These are phyloP conservation scores for Spilosoma lubricipeda DNA, from an alignment of 2,888 invertebrate genomes.

Conservation along the genomic window DNA sequence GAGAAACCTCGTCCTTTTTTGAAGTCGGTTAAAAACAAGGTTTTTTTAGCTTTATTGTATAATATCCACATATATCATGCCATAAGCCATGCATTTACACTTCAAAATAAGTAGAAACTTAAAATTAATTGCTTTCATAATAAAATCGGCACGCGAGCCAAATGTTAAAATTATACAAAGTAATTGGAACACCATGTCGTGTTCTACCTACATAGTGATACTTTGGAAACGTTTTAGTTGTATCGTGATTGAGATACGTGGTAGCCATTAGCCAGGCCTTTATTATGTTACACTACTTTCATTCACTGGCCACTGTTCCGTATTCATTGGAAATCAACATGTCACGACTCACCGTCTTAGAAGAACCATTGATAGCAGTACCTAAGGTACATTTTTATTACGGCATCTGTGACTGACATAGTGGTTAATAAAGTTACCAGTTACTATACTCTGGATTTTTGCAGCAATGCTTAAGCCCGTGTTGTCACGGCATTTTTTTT, in stretches of 20 bases:
- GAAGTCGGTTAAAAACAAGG: too few relatives aligned
- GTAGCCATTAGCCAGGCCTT: not conserved
- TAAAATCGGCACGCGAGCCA: slow-evolving; percentile 37
- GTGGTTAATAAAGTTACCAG: too few relatives aligned
- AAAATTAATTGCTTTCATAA: slow-evolving; percentile 18
- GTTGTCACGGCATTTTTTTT: too few relatives aligned
- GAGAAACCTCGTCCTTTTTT: too few relatives aligned
- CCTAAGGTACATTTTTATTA: too few relatives aligned
- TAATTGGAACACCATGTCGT: slow-evolving; percentile 44
- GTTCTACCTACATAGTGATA: slow-evolving; percentile 38
- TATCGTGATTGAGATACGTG: slow-evolving; percentile 2
- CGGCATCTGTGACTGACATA: too few relatives aligned
- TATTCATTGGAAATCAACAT: not conserved
- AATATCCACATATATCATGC: not conserved
- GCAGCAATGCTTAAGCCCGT: too few relatives aligned
- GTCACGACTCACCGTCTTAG: not conserved
- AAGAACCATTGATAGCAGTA: too few relatives aligned
- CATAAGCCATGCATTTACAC: slow-evolving; percentile 27
- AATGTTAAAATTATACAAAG: slow-evolving; percentile 37
- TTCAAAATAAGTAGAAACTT: slow-evolving; percentile 34
- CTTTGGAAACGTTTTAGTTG: slow-evolving; percentile 13
- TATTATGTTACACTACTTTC: not conserved
- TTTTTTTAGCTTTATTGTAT: not conserved
- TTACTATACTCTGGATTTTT: too few relatives aligned
- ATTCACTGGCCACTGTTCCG: not conserved